Percentiles rank a stretch among this genome's conserved stretches.
These are phyloP conservation scores for Pseudoips prasinana DNA, from an alignment of 2,888 invertebrate genomes.

Conservation along the genomic window DNA sequence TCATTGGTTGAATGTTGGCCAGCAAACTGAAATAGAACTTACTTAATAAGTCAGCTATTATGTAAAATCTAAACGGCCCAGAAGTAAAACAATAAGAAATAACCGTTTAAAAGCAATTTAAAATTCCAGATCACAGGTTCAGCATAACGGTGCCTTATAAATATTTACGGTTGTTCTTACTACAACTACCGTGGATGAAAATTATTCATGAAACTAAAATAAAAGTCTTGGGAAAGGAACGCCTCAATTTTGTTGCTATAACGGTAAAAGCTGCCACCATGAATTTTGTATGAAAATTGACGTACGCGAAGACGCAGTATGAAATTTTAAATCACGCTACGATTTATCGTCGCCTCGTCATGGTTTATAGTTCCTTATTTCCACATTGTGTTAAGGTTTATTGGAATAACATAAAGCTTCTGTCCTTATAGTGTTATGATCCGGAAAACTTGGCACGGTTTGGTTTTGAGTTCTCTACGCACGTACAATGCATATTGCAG, in stretches of 20 bases:
- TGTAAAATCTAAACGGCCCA: no score
- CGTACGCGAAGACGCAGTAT: slow-evolving; percentile 41
- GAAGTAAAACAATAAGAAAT: no score
- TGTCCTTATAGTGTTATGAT: slow-evolving; percentile 23
- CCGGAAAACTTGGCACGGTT: slow-evolving; percentile 2
- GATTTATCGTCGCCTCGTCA: slow-evolving; percentile 40
- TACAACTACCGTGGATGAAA: slow-evolving; percentile 22
- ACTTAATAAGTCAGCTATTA: no score
- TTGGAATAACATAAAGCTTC: slow-evolving; percentile 34
- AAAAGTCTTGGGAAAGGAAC: slow-evolving; percentile 25
- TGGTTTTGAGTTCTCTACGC: no score
- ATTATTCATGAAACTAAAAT: slow-evolving; percentile 32
- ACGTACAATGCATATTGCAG: no score
- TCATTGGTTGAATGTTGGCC: no score
- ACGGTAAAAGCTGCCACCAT: slow-evolving; percentile 37
- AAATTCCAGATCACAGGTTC: slow-evolving; percentile 26
- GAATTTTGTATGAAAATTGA: slow-evolving; percentile 53
- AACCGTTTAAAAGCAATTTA: no score
- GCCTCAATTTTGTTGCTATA: slow-evolving; percentile 29
- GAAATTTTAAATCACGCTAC: slow-evolving; percentile 45
- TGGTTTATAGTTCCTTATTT: slow-evolving; percentile 41
- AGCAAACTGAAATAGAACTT: no score
- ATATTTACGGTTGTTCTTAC: slow-evolving; percentile 30
- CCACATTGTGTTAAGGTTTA: slow-evolving; percentile 34
- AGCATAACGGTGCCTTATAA: slow-evolving; percentile 27